phyloP scores from a whole-genome alignment of 1,140 invertebrate species.

The Neodiprion lecontei region DNA sequence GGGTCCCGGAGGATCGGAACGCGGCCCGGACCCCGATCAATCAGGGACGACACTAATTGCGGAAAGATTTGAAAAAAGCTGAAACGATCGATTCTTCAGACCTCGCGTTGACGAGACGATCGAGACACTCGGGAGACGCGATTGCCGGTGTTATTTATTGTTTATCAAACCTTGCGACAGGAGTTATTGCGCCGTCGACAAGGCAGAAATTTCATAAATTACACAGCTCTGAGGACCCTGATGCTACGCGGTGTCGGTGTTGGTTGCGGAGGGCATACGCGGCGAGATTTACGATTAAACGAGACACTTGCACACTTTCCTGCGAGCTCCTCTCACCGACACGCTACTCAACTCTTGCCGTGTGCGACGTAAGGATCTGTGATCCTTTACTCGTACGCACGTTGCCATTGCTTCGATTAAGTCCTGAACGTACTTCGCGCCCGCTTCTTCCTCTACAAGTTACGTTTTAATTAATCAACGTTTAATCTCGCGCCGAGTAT shows the following conservation, averaged over 20 bases:
- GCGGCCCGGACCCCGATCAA: slow-evolving; percentile 2
- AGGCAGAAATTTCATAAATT: slow-evolving; percentile 3
- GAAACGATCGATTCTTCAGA: neutral
- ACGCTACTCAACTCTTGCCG: too few relatives aligned
- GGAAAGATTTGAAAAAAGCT: slow-evolving; percentile 5
- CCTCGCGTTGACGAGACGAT: neutral
- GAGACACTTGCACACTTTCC: neutral
- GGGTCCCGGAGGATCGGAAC: neutral
- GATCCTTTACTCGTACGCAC: neutral
- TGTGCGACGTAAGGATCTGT: too few relatives aligned
- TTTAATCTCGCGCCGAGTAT: too few relatives aligned
- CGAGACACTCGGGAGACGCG: neutral
- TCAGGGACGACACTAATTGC: slow-evolving; percentile 3
- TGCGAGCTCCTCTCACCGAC: too few relatives aligned
- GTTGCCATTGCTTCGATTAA: neutral
- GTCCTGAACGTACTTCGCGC: neutral
- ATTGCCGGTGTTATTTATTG: neutral
- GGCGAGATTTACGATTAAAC: neutral
- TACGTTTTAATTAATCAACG: neutral
- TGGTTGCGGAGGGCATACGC: too few relatives aligned
- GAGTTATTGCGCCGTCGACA: slow-evolving; percentile 3
- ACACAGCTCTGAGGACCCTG: neutral
- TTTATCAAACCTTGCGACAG: slow-evolving; percentile 5
- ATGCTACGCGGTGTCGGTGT: neutral
- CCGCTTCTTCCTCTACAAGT: neutral